These are phyloP conservation scores for Ceratitis capitata DNA, from an alignment of 1,140 invertebrate species.

Conservation along the genomic window DNA sequence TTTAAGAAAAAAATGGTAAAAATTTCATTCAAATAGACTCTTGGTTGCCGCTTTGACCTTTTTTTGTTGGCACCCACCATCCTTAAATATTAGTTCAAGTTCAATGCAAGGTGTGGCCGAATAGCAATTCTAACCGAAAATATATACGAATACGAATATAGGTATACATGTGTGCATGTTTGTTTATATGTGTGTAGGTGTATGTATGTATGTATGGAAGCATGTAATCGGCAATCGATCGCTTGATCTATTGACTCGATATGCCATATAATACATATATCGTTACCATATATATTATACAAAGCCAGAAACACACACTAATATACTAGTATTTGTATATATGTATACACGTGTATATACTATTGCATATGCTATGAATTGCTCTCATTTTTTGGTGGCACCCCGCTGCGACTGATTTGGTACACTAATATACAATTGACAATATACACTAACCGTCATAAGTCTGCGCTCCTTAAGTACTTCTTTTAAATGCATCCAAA, in stretches of 20 bases:
- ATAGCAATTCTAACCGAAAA: neutral
- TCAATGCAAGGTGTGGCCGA: slow-evolving; percentile 15
- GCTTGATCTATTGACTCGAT: slow-evolving; percentile 9
- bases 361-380: neutral
- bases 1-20: neutral
- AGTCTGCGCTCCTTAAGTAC: too few species aligned
- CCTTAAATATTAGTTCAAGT: slow-evolving; percentile 18
- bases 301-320: too few species aligned
- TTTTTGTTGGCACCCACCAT: neutral
- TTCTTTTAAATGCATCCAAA: too few species aligned
- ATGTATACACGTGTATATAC: too few species aligned
- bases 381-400: neutral
- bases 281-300: neutral
- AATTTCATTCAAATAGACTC: neutral
- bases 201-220: neutral
- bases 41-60: neutral
- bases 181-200: too few species aligned
- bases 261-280: neutral
- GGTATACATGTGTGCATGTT: too few species aligned
- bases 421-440: too few species aligned
- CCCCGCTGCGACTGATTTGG: neutral
- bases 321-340: too few species aligned
- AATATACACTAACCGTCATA: too few species aligned
- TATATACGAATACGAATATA: too few species aligned
- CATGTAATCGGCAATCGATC: neutral